These are phyloP conservation scores for Brienomyrus longianalis DNA, from an alignment of 2,113 vertebrate species.

Conservation along the genomic window DNA sequence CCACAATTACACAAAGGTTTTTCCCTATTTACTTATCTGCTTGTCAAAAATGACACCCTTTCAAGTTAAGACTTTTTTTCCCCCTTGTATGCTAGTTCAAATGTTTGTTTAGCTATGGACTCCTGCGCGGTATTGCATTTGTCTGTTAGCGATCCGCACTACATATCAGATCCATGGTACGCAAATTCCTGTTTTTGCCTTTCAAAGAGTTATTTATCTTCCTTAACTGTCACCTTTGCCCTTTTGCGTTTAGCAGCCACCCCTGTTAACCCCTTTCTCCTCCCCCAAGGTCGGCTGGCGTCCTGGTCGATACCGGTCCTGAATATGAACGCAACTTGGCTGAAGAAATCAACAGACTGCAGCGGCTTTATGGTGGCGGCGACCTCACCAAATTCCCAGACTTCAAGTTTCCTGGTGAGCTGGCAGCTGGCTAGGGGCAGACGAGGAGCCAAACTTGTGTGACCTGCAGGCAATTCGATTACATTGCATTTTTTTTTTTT, in stretches of 20 bases:
- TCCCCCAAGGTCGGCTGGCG: conserved; percentile 60
- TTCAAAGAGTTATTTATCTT: background rate
- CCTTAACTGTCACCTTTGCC: background rate
- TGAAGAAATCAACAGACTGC: conserved; percentile 74
- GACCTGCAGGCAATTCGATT: background rate
- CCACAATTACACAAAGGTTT: background rate
- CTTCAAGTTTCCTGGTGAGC: conserved; percentile 79
- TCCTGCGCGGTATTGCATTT: background rate
- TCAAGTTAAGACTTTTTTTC: background rate
- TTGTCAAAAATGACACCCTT: background rate
- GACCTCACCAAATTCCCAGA: conserved; percentile 79
- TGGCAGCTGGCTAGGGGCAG: background rate
- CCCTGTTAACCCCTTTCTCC: background rate
- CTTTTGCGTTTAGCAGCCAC: background rate
- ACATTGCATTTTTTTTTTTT: background rate
- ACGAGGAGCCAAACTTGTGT: background rate
- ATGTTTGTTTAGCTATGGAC: background rate
- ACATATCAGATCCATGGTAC: background rate
- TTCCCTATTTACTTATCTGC: background rate
- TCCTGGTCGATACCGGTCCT: conserved; percentile 69
- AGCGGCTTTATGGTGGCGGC: conserved; percentile 78
- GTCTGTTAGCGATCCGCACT: background rate
- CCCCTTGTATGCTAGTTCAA: background rate
- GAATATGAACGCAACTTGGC: conserved; percentile 77
- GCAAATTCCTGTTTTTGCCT: background rate